A percentile compares a stretch with the other conserved stretches of the same genome.
Conservation (phyloP, 2,888 invertebrate genomes). For the Drosophila neotestacea region DNA sequence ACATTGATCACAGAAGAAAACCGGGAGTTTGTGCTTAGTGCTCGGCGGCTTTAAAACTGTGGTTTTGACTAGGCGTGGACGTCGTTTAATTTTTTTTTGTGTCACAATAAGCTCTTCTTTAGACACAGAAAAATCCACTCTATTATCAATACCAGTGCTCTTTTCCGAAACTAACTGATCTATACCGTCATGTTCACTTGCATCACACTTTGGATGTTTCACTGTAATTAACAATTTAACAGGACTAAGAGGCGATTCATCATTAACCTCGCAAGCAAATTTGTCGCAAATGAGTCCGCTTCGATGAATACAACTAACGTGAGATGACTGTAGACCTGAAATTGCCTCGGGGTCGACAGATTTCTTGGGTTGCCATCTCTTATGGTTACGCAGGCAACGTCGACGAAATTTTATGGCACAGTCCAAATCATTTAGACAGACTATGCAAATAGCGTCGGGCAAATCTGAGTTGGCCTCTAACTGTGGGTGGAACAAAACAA, state of each 20-base stretch:
- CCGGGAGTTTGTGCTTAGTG: conserved; percentile 51
- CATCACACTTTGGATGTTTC: conserved; percentile 34
- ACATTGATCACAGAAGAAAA: conserved; percentile 81
- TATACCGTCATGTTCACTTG: conserved; percentile 42
- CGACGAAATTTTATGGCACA: conserved; percentile 64
- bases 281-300: conserved; percentile 41
- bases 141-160: conserved; percentile 16
- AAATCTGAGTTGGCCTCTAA: conserved; percentile 39
- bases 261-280: neutral
- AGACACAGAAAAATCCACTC: neutral
- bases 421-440: conserved; percentile 52
- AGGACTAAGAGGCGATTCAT: conserved; percentile 29
- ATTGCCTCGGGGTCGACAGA: neutral
- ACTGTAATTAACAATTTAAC: conserved; percentile 59
- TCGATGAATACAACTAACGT: conserved; percentile 38
- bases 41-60: conserved; percentile 24
- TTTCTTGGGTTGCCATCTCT: conserved; percentile 41
- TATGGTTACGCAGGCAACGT: conserved; percentile 65
- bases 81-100: conserved; percentile 18
- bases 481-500: conserved; percentile 26
- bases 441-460: conserved; percentile 59
- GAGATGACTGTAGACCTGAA: neutral
- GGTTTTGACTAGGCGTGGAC: conserved; percentile 14
- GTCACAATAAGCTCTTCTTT: conserved; percentile 13
- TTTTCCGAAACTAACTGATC: conserved; percentile 58